phyloP scores from a whole-genome alignment of 1,140 invertebrate species.

The Andrena cerasifolii region DNA sequence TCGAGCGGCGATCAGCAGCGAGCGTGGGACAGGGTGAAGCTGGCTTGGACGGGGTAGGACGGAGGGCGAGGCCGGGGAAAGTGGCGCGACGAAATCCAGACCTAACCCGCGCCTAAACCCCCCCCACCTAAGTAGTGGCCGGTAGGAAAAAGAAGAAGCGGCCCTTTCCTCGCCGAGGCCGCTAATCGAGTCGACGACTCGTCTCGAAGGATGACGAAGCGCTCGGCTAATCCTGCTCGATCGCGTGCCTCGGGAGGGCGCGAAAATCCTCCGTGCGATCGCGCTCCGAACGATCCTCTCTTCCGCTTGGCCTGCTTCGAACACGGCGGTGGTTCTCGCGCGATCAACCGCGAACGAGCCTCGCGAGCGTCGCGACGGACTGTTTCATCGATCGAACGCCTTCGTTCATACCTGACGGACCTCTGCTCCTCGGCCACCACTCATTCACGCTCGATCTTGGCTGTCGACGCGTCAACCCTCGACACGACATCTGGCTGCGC shows the following conservation, averaged over 20 bases:
- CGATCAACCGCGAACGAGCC: constrained; percentile 22
- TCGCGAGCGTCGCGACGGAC: constrained; percentile 6
- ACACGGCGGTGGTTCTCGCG: background rate
- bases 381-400: constrained; percentile 4
- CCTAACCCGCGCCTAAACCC: too few species aligned
- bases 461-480: background rate
- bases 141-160: background rate
- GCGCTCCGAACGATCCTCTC: constrained; percentile 57
- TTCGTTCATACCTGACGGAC: background rate
- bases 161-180: background rate
- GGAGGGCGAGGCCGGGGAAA: background rate
- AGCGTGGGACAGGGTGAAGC: too few species aligned
- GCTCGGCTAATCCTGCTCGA: constrained; percentile 75
- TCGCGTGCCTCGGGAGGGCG: constrained; percentile 72
- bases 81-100: background rate
- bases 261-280: constrained; percentile 72
- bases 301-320: constrained; percentile 50
- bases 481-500: background rate
- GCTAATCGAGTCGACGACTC: constrained; percentile 25
- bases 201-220: constrained; percentile 71
- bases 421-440: too few species aligned
- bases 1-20: too few species aligned
- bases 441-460: background rate
- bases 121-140: too few species aligned
- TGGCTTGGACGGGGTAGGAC: too few species aligned